Conservation (phyloP, 2,113 vertebrate genomes). For the Capra hircus region DNA sequence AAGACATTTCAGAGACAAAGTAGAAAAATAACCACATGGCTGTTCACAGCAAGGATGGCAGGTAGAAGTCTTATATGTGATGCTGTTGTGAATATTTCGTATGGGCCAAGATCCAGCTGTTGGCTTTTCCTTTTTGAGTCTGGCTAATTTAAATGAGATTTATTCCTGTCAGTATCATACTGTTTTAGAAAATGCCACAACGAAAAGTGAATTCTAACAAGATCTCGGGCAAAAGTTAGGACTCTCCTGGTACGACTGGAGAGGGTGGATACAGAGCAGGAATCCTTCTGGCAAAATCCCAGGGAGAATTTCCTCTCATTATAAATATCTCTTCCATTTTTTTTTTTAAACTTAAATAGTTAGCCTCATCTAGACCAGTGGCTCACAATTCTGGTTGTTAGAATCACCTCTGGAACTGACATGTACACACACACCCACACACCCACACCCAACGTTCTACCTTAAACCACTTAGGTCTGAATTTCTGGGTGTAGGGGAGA, state of each 20-base stretch:
- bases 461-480: neutral
- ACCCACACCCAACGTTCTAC: neutral
- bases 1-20: neutral
- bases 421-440: neutral
- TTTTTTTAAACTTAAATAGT: neutral
- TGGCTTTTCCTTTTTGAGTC: neutral
- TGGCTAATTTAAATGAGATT: neutral
- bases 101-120: neutral
- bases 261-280: neutral
- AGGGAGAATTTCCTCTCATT: neutral
- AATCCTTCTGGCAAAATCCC: neutral
- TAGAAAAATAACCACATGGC: rapidly evolving
- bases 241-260: neutral
- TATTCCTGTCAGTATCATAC: neutral
- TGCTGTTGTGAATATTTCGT: neutral
- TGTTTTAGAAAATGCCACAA: neutral
- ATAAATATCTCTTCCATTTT: neutral
- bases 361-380: neutral
- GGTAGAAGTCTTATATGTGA: neutral
- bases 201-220: neutral
- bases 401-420: neutral
- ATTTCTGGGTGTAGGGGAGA: neutral
- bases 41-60: neutral
- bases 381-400: neutral
- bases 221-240: neutral